Evolutionary conservation across 2,113 vertebrate genomes (phyloP).

Genomic region (Bos indicus): DNA sequence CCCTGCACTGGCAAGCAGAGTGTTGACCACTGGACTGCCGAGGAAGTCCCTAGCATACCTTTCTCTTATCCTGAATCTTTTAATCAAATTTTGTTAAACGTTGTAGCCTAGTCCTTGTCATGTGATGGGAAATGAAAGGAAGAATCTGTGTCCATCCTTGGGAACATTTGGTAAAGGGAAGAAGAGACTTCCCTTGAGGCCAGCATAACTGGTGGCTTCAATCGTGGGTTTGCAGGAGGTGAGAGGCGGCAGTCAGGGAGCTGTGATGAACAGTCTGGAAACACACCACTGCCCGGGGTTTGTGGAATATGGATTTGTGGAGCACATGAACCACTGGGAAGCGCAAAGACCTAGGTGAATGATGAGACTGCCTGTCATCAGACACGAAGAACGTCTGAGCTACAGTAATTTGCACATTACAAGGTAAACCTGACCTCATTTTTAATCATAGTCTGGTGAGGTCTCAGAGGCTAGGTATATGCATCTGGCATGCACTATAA

Average conservation of each 20-base stretch:
- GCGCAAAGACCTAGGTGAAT: conserved; percentile 15
- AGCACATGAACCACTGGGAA: not conserved
- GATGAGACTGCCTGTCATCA: not conserved
- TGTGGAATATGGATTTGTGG: not conserved
- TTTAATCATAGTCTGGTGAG: conserved; percentile 37
- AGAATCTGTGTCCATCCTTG: not conserved
- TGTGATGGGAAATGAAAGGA: not conserved
- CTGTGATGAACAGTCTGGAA: not conserved
- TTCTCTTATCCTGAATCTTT: not conserved
- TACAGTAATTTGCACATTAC: conserved; percentile 8
- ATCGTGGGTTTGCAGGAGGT: not conserved
- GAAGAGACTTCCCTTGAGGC: not conserved
- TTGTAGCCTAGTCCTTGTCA: not conserved
- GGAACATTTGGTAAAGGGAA: not conserved
- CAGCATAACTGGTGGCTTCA: not conserved
- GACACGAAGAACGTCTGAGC: conserved; percentile 4
- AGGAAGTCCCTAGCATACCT: not conserved
- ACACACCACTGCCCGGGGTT: not conserved
- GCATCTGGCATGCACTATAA: not conserved
- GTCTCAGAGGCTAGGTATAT: not conserved
- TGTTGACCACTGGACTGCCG: not conserved
- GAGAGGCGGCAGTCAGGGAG: not conserved
- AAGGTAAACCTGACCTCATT: conserved; percentile 49
- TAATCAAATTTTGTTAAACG: not conserved
- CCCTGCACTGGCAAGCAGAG: not conserved